Evolutionary conservation across 2,888 invertebrate species (phyloP).

Genomic region (Nowickia ferox): DNA sequence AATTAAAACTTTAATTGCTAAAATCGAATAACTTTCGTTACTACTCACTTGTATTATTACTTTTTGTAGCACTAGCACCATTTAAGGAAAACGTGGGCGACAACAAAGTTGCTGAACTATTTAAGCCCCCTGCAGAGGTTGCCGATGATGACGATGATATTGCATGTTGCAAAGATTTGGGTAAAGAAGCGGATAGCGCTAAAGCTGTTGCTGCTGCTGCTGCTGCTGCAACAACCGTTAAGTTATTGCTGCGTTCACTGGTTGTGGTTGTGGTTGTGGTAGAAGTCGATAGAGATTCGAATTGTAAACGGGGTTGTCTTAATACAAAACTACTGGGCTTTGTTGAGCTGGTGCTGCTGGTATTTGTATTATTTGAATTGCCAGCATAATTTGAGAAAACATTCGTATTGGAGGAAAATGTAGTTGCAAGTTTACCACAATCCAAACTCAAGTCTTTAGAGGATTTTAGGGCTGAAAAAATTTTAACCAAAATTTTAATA

Average conservation of each 20-base stretch:
- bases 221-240: slow-evolving; percentile 56
- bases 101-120: slow-evolving; percentile 16
- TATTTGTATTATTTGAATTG: slow-evolving; percentile 18
- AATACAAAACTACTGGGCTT: slow-evolving; percentile 78
- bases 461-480: slow-evolving; percentile 65
- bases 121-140: slow-evolving; percentile 37
- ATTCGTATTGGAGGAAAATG: slow-evolving; percentile 55
- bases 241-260: slow-evolving; percentile 56
- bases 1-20: neutral
- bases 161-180: slow-evolving; percentile 66
- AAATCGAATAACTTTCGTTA: neutral
- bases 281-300: slow-evolving; percentile 76
- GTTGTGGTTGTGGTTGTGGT: slow-evolving; percentile 12
- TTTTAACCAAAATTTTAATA: neutral
- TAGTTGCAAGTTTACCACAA: slow-evolving; percentile 35
- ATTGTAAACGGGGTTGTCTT: slow-evolving; percentile 81
- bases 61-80: slow-evolving; percentile 57
- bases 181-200: slow-evolving; percentile 65
- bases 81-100: slow-evolving; percentile 66
- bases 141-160: slow-evolving; percentile 72
- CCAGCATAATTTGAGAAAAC: slow-evolving; percentile 65
- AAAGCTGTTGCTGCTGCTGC: slow-evolving; percentile 62
- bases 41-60: slow-evolving; percentile 48
- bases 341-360: slow-evolving; percentile 28
- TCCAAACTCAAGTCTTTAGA: slow-evolving; percentile 65